Percentiles rank a stretch among this genome's conserved stretches.
Evolutionary conservation across 1,140 invertebrate genomes (phyloP).

Genomic region (Pachypsylla venusta): DNA sequence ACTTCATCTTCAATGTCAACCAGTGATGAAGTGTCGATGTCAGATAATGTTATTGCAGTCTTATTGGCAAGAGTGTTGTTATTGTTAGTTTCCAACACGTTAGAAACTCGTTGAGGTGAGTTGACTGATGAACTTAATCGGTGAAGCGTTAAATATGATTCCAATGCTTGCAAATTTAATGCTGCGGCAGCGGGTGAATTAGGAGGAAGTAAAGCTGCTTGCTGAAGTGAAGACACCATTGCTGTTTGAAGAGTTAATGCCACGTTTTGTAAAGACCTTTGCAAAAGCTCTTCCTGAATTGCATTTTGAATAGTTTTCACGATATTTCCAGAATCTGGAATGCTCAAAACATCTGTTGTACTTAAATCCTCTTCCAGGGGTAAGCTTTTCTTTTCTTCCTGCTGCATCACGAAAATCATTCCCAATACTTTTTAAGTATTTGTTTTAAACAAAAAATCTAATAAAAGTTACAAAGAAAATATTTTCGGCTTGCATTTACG

Average conservation of each 20-base stretch:
- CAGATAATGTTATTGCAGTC: conserved; percentile 42
- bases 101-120: conserved; percentile 30
- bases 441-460: too few relatives aligned
- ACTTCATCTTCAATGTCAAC: conserved; percentile 40
- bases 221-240: conserved; percentile 55
- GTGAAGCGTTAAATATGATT: conserved; percentile 66
- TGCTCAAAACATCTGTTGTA: background rate
- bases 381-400: conserved; percentile 1
- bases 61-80: conserved; percentile 35
- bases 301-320: background rate
- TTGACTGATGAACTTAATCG: conserved; percentile 36
- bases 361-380: background rate
- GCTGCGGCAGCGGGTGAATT: conserved; percentile 62
- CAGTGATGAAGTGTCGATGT: conserved; percentile 41
- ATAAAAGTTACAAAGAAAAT: too few relatives aligned
- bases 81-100: conserved; percentile 26
- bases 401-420: background rate
- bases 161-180: conserved; percentile 61
- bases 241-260: conserved; percentile 61
- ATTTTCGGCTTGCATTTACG: too few relatives aligned
- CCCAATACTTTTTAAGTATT: background rate
- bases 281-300: conserved; percentile 1
- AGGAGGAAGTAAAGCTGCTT: conserved; percentile 54
- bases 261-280: conserved; percentile 41
- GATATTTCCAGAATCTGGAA: background rate